phyloP scores from a whole-genome alignment of 2,888 invertebrate species.

The Cheilosia scutellata region DNA sequence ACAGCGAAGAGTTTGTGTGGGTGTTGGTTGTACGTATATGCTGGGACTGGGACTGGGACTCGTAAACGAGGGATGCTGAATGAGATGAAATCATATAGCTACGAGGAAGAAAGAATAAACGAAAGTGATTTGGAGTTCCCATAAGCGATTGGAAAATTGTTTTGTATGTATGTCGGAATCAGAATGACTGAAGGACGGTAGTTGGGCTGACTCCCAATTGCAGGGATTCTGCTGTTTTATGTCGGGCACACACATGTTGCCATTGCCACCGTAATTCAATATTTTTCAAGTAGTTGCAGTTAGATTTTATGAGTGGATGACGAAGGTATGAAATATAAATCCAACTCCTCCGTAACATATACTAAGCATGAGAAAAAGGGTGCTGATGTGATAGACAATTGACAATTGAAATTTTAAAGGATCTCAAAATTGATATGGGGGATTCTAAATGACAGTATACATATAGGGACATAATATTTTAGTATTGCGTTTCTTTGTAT shows the following conservation, averaged over 20 bases:
- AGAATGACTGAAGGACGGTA: not conserved
- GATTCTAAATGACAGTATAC: no score
- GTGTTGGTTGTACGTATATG: not conserved
- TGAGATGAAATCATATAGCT: constrained; percentile 17
- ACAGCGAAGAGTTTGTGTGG: not conserved
- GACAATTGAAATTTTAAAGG: not conserved
- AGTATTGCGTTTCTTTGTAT: not conserved
- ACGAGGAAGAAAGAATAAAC: constrained; percentile 25
- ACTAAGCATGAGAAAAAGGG: not conserved
- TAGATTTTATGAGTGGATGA: constrained; percentile 39
- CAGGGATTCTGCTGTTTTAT: constrained; percentile 26
- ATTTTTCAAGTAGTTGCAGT: constrained; percentile 46
- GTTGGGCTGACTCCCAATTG: no score
- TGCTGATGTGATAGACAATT: not conserved
- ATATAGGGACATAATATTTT: not conserved
- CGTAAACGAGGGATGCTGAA: constrained; percentile 5
- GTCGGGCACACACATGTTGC: constrained; percentile 50
- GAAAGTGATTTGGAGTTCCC: constrained; percentile 64
- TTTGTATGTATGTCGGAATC: constrained; percentile 16
- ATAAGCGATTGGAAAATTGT: constrained; percentile 62
- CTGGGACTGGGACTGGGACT: no score
- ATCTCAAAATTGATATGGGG: not conserved
- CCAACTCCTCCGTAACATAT: not conserved
- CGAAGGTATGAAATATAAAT: not conserved
- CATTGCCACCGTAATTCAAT: constrained; percentile 35